Evolutionary conservation across 2,797 vertebrate genomes (phyloP), one percentile per base, ranked within the genome.

Genomic region (Catostomus latipinnis): DNA sequence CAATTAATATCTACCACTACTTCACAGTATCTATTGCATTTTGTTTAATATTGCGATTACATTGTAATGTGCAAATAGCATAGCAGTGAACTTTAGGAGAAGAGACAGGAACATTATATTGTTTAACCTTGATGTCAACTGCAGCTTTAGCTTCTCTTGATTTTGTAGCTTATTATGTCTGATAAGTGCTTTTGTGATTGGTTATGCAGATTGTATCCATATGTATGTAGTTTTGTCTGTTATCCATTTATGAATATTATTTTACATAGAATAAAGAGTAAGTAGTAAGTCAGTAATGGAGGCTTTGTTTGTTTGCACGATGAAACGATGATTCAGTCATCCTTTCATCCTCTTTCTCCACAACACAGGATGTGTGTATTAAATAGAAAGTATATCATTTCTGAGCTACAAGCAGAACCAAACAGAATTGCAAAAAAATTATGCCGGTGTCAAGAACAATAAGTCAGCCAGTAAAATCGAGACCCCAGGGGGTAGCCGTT

Each of bases 1-100:
- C 65, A 76, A 88, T 90, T 85, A 90, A 91, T 90, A 89, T 90
- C 90, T 91, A 91, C 86, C 82, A 87, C 74, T 11, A 78, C 73
- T 86, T 18, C 10, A 84, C 86, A 81, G 84, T 74, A 86, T 86
- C 75, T 67, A 18, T 76, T 70, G 57, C 74, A 71, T 80, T 74
- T 84, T 86, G 84, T 79, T 73, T 84, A 84, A 87, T 81, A 72
- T 76, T 85, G 22, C 43, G 53, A 58, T 88, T 87, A 81, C 78
- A 80, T 87, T 84, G 83, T 58, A n/a, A 74, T 79, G 52, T 83
- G 81, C 81, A n/a, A 34, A 34, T 2, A 34, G 34, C 34, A 34
- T 34, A 57, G 14, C 8, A 52, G 6, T 18, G 43, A 8, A 77
- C 13, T 43, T 18, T 18, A 50, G 1, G 13, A 58, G n/a, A 67